A percentile compares a stretch with the other conserved stretches of the same genome.
Conservation (phyloP, 2,113 vertebrate species). For the Lipotes vexillifer region DNA sequence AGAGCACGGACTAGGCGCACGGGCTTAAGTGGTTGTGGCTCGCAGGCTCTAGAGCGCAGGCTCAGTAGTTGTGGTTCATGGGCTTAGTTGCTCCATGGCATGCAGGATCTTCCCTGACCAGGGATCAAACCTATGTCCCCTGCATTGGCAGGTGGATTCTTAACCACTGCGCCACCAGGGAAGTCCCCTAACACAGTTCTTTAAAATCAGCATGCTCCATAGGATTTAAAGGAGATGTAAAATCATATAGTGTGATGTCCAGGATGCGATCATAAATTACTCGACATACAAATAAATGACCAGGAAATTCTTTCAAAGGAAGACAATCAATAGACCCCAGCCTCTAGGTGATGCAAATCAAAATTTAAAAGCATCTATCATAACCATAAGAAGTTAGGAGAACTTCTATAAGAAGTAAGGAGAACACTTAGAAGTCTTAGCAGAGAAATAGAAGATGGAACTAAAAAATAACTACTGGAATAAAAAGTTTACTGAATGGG, state of each 20-base stretch:
- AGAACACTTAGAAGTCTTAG: background rate
- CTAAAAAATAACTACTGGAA: background rate
- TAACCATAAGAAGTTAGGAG: background rate
- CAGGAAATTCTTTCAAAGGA: background rate
- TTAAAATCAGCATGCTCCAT: background rate
- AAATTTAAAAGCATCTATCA: background rate
- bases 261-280: background rate
- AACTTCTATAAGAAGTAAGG: background rate
- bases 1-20: no score
- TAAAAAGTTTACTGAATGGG: background rate
- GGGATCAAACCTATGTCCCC: no score
- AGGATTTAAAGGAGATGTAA: background rate
- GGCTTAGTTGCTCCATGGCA: no score
- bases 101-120: no score
- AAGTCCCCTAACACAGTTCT: background rate
- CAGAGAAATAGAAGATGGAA: background rate
- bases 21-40: no score
- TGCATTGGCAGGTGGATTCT: no score
- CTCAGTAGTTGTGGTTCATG: no score
- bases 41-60: no score
- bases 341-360: background rate
- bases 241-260: background rate
- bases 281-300: background rate
- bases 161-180: no score
- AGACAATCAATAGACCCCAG: background rate